phyloP scores from a whole-genome alignment of 2,888 invertebrate species.

The Glaucopsyche alexis region DNA sequence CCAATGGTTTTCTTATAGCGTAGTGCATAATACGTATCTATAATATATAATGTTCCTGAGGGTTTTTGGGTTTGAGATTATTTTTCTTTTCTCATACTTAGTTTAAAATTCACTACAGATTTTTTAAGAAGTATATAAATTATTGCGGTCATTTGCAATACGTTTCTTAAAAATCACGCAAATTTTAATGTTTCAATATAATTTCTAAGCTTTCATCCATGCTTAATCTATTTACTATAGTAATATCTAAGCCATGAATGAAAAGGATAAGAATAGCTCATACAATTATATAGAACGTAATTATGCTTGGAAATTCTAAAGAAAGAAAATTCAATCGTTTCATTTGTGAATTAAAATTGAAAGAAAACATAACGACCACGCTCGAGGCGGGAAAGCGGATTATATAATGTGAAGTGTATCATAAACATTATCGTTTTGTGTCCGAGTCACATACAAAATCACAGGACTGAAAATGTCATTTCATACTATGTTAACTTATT shows the following conservation, averaged over 20 bases:
- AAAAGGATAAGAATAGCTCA: slow-evolving; percentile 2
- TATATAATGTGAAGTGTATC: neutral
- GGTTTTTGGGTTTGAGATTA: too few species aligned
- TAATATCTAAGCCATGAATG: neutral
- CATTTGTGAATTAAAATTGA: slow-evolving; percentile 10
- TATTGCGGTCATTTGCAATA: too few species aligned
- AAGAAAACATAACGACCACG: neutral
- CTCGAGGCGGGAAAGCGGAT: neutral
- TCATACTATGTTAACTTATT: neutral
- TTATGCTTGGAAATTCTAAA: slow-evolving; percentile 14
- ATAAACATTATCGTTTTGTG: neutral
- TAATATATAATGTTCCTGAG: too few species aligned
- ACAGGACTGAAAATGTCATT: neutral
- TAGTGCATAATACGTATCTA: too few species aligned
- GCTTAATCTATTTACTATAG: neutral
- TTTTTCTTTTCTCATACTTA: too few species aligned
- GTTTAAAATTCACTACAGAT: too few species aligned
- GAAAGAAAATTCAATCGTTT: slow-evolving; percentile 12
- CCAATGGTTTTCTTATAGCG: neutral
- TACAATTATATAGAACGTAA: slow-evolving; percentile 24
- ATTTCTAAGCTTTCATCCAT: neutral
- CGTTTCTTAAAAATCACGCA: too few species aligned
- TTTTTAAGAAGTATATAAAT: too few species aligned
- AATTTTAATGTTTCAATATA: too few species aligned
- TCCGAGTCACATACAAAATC: neutral